Percentiles rank a stretch among this genome's conserved stretches.
Conservation (phyloP, 2,888 invertebrate species). For the Phortica okadai region DNA sequence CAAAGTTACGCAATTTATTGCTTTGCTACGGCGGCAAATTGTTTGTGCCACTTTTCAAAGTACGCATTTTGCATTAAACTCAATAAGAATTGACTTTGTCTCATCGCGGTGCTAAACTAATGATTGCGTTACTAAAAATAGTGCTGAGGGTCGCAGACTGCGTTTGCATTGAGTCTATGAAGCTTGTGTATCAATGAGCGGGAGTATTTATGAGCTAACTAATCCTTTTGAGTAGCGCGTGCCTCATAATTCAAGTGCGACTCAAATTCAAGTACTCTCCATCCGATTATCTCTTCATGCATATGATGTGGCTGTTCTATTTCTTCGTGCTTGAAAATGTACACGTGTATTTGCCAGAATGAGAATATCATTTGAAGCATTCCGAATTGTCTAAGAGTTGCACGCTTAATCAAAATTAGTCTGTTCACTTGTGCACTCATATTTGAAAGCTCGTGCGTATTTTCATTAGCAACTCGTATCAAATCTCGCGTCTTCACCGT, state of each 20-base stretch:
- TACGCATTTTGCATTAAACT: slow-evolving; percentile 10
- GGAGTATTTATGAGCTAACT: not conserved
- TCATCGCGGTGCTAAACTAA: not conserved
- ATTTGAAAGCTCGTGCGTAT: no score
- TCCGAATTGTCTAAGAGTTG: no score
- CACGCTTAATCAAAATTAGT: no score
- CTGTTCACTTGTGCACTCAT: no score
- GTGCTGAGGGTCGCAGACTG: no score
- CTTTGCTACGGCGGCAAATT: not conserved
- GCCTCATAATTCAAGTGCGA: not conserved
- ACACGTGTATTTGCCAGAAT: not conserved
- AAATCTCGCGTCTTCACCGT: no score
- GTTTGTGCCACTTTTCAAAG: slow-evolving; percentile 14
- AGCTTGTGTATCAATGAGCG: not conserved
- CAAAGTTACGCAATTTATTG: not conserved
- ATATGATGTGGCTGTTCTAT: not conserved
- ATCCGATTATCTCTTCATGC: not conserved
- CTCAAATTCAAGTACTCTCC: not conserved
- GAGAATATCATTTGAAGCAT: no score
- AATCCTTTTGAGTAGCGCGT: not conserved
- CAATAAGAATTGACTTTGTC: not conserved
- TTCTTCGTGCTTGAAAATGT: not conserved
- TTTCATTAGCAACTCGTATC: no score
- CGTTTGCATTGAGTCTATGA: no score
- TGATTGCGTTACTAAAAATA: no score